Base-by-base conservation (phyloP, 2,888 invertebrate species). In the Phlogophora meticulosa region DNA sequence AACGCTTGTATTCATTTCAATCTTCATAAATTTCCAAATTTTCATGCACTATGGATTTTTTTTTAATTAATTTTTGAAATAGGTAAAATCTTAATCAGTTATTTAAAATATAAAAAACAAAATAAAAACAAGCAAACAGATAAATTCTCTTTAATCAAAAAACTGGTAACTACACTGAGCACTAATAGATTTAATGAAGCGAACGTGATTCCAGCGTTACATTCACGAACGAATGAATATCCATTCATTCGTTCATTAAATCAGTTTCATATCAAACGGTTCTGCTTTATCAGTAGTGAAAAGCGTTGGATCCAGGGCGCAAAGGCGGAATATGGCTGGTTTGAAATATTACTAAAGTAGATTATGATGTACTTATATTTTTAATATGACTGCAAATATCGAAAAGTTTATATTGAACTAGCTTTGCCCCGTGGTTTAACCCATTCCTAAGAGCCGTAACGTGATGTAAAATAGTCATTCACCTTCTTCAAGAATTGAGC, bases 231-330 rank as follows among this genome's bases (percentile, higher is more conserved):
- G 90, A 92, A 90, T 89, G 87, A 87, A 85, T 86, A 90, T 88
- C 88, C 88, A 85, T 87, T 88, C 89, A 86, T 88, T 91, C 89
- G 88, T 90, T 92, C 88, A 92, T 90, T 90, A 90, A 91, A 90
- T 89, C 90, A 87, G 87, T 89, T 89, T 87, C 86, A 87, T 88
- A 89, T 88, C 86, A 76, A 77, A 61, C 72, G 58, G 58, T 20
- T 46, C 45, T 72, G 77, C 82, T 87, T 85, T 85, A 90, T 89
- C 85, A 86, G 84, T 77, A 75, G 72, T 80, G 77, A 72, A 75
- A 71, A 71, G 63, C 59, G 59, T 55, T 43, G 76, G 43, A 68
- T 58, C 65, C n/a, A 42, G 28, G 49, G 51, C 34, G 17, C 53
- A 58, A 60, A 53, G 10, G 32, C 24, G 38, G 22, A 68, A 73